phyloP scores from a whole-genome alignment of 2,888 invertebrate genomes.

The Cybosia mesomella region DNA sequence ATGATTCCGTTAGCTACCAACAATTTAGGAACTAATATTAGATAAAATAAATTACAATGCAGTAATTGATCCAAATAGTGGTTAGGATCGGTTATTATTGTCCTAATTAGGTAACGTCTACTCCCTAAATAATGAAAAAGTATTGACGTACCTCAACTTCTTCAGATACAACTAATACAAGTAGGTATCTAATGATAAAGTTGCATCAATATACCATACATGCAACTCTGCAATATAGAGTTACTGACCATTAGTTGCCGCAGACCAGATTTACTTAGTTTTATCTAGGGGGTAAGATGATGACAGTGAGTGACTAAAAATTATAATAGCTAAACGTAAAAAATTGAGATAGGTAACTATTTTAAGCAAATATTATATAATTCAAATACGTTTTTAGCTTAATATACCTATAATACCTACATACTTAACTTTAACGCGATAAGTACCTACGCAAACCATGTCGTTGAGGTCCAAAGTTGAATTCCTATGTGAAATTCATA shows the following conservation, averaged over 20 bases:
- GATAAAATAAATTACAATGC: background rate
- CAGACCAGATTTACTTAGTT: background rate
- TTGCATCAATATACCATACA: background rate
- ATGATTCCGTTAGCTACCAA: background rate
- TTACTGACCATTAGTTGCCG: constrained; percentile 4
- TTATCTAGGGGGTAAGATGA: background rate
- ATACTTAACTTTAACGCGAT: too few relatives aligned
- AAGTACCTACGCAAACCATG: too few relatives aligned
- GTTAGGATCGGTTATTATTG: background rate
- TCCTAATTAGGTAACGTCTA: background rate
- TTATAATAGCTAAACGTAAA: background rate
- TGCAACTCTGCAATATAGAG: background rate
- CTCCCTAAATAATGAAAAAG: background rate
- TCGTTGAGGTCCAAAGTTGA: too few relatives aligned
- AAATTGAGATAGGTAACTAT: background rate
- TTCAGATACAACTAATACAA: background rate
- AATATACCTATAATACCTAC: too few relatives aligned
- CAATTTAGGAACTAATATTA: background rate
- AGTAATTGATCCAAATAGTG: background rate
- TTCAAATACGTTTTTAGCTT: too few relatives aligned
- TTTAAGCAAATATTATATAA: too few relatives aligned
- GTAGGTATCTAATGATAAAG: background rate
- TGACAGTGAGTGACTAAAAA: background rate
- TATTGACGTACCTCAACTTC: background rate
- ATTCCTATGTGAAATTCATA: too few relatives aligned